Base-by-base conservation (phyloP, 2,888 invertebrate genomes). In the Toxonevra muliebris region DNA sequence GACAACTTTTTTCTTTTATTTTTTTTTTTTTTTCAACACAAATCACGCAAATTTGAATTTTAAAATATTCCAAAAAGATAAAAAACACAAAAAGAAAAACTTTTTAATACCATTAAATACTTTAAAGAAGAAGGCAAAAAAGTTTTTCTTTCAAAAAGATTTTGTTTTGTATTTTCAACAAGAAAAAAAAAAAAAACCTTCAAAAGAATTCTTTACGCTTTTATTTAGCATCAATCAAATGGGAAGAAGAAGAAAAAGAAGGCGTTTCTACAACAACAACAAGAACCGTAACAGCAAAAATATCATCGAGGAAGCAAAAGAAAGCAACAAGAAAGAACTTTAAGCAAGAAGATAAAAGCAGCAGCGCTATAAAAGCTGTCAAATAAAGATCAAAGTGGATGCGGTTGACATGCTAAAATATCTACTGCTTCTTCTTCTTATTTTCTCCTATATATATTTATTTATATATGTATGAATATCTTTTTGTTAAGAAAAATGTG, bases 351-450 rank as follows among this genome's bases (percentile, higher is more conserved):
- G 30, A 30, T 30, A 30, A 30, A 30, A 30, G 30, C 30, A 30
- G 30, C 30, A 30, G 41, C 40, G 63, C 53, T 55, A 55, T 40
- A 57, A 80, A 80, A 80, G 76, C 79, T 80, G 80, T 80, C 80
- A 80, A 80, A 75, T 77, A 80, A 79, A 80, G 80, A 80, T 80
- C 80, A 80, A 80, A 80, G 80, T 77, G 76, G 79, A 79, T 80
- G 78, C 79, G 79, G 76, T 80, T 80, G 80, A 80, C 79, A 80
- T 80, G 79, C 76, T 80, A 78, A 80, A 54, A 53, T 15, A 15
- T 17, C 12, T 55, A 57, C 20, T 55, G 19, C 15, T 11, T 30
- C 30, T 30, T 30, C 30, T 30, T 30, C 30, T 30, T 30, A 30
- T 30, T 30, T 7, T 7, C 30, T 9, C 13, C 30, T 13, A 52